A percentile compares a stretch with the other conserved stretches of the same genome.
Evolutionary conservation across 2,888 invertebrate genomes (phyloP).

Genomic region (Drosophila helvetica): DNA sequence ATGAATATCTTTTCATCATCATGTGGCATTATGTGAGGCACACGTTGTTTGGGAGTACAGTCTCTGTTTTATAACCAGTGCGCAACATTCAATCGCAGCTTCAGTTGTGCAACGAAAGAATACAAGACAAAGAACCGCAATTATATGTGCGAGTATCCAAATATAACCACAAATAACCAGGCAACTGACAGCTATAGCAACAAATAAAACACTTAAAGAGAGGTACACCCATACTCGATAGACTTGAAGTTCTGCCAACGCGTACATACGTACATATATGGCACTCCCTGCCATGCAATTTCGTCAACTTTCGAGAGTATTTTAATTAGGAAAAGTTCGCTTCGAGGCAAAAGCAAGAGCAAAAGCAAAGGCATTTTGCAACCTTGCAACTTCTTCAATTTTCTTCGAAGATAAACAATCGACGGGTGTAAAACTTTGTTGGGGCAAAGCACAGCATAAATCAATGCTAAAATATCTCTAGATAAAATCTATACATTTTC

Average conservation of each 20-base stretch:
- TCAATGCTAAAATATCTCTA: conserved; percentile 1
- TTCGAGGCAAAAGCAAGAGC: no score
- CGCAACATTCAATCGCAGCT: not conserved
- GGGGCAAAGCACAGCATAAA: not conserved
- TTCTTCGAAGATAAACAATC: conserved; percentile 7
- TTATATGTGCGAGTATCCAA: no score
- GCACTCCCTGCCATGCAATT: conserved; percentile 2
- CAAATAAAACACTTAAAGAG: not conserved
- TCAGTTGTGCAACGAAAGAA: not conserved
- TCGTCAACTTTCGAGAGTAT: conserved; percentile 33
- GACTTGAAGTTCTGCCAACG: not conserved
- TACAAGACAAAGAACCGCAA: not conserved
- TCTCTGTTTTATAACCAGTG: not conserved
- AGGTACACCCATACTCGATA: not conserved
- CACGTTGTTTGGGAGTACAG: not conserved
- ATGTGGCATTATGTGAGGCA: not conserved
- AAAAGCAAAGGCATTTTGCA: no score
- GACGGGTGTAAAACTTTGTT: not conserved
- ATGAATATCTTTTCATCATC: no score
- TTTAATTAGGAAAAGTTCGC: conserved; percentile 41
- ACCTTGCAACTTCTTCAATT: conserved; percentile 30
- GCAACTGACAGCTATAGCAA: not conserved
- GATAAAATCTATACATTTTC: conserved; percentile 41
- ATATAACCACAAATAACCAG: not conserved
- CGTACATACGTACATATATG: no score